Evolutionary conservation across 2,113 vertebrate species (phyloP), one percentile per base, ranked within the genome.

Genomic region (Philantomba maxwellii): DNA sequence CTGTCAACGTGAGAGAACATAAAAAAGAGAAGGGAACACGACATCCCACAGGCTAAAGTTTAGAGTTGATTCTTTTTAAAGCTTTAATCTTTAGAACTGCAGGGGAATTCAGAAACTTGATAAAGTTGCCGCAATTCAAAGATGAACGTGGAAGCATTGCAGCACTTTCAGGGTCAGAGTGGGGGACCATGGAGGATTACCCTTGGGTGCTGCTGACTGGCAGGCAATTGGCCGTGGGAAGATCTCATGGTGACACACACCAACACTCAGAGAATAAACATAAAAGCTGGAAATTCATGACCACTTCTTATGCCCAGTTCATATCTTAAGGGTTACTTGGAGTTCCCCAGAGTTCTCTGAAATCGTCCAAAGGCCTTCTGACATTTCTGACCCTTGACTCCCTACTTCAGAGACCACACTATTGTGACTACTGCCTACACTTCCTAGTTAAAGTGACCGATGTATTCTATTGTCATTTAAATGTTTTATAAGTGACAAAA

Each of bases 331-430:
- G 96, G 95, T 95, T 97, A 96, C 87, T 70, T 97, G 95, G 95
- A 95, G 97, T 97, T 98, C 97, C 97, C 96, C 51, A 55, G 96
- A 98, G 92, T 84, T 95, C 95, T 93, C 96, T 97, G 95, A 93
- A 98, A 98, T 98, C 96, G 49, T 98, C 92, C 98, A 97, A 98
- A 98, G 98, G 97, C 95, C 98, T 97, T 92, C 96, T 98, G 98
- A 98, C 98, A 98, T 98, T 98, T 99, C 98, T 98, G 97, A 98
- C 97, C 98, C 97, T 97, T 98, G 97, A 98, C 95, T 98, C 93
- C 94, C 96, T 97, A 98, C 97, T 98, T 98, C 97, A 98, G 95
- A 98, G 95, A 97, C 93, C 97, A 97, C 95, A 98, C 90, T 97
- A 97, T 97, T 98, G 98, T 98, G 95, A 97, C 96, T 95, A 85